Conservation (phyloP, 2,888 invertebrate species). For the Serripes groenlandicus region DNA sequence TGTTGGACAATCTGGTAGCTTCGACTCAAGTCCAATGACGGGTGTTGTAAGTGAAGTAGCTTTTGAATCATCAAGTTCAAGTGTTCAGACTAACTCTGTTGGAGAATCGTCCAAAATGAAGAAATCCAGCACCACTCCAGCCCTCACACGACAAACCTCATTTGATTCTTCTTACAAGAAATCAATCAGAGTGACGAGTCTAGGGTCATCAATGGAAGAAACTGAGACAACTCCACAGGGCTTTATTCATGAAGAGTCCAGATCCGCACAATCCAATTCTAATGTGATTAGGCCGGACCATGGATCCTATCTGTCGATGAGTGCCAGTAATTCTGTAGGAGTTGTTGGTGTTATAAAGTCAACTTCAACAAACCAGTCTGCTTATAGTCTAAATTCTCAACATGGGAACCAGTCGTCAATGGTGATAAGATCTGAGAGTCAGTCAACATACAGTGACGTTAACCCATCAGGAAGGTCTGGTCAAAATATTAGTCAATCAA, state of each 20-base stretch:
- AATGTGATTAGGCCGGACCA: constrained; percentile 36
- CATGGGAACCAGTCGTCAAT: constrained; percentile 55
- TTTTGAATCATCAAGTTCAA: constrained; percentile 33
- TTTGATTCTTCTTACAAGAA: constrained; percentile 63
- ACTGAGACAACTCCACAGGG: not conserved
- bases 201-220: constrained; percentile 65
- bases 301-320: constrained; percentile 36
- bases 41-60: constrained; percentile 32
- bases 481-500: constrained; percentile 45
- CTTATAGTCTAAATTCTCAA: constrained; percentile 20
- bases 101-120: constrained; percentile 42
- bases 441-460: constrained; percentile 52
- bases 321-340: constrained; percentile 26
- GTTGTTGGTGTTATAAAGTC: constrained; percentile 27
- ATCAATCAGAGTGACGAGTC: constrained; percentile 59
- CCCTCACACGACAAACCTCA: constrained; percentile 61
- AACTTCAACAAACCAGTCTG: constrained; percentile 33
- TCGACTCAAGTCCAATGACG: constrained; percentile 45
- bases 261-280: constrained; percentile 6
- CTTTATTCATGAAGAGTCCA: constrained; percentile 7
- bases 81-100: constrained; percentile 7
- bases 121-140: constrained; percentile 66
- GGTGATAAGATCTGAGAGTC: constrained; percentile 60
- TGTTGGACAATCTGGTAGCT: constrained; percentile 56
- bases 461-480: constrained; percentile 43